phyloP scores from a whole-genome alignment of 2,888 invertebrate genomes.

The Hydropsyche betteni region DNA sequence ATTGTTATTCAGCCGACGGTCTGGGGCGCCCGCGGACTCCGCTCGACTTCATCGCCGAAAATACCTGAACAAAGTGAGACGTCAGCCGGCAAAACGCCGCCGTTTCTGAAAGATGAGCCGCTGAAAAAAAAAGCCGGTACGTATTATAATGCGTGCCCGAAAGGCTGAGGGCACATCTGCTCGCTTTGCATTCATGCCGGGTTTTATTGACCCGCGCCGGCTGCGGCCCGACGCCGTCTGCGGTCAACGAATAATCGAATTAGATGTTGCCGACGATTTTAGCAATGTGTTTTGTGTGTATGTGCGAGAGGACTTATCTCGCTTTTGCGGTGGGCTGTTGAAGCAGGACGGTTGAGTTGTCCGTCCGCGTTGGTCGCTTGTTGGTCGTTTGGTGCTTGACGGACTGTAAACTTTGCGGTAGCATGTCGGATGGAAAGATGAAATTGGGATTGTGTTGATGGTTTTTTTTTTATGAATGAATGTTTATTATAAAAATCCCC shows the following conservation, averaged over 20 bases:
- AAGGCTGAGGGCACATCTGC: background rate
- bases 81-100: conserved; percentile 41
- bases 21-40: conserved; percentile 38
- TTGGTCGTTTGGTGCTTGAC: too few relatives aligned
- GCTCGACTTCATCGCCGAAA: conserved; percentile 45
- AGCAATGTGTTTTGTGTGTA: too few relatives aligned
- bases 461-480: too few relatives aligned
- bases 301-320: too few relatives aligned
- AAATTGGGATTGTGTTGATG: too few relatives aligned
- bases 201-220: background rate
- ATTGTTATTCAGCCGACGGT: conserved; percentile 44
- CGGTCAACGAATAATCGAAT: background rate
- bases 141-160: background rate
- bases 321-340: too few relatives aligned
- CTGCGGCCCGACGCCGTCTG: background rate
- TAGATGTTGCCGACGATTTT: too few relatives aligned
- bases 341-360: too few relatives aligned
- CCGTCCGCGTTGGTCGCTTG: too few relatives aligned
- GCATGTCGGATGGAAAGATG: too few relatives aligned
- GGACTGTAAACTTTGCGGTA: too few relatives aligned
- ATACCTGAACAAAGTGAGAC: conserved; percentile 47
- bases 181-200: conserved; percentile 14
- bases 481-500: too few relatives aligned
- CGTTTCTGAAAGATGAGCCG: conserved; percentile 3
- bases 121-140: background rate